Base-by-base conservation (phyloP, 2,113 vertebrate species). In the Heterotis niloticus region DNA sequence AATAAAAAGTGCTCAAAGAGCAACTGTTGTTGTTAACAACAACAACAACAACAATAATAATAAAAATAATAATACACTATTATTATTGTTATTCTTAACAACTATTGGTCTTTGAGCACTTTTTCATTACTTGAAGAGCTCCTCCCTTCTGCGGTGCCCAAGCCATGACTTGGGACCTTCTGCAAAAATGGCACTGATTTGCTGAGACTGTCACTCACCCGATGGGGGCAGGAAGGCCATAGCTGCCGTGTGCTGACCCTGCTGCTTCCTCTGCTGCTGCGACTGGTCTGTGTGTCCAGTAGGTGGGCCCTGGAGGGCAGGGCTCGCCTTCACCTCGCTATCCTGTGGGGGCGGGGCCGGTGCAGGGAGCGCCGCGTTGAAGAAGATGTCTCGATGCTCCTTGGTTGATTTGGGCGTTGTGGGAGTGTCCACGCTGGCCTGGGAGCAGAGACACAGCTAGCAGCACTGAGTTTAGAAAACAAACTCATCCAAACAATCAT, bases 381-480 rank as follows among this genome's bases (percentile, higher is more conserved):
- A 98, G 89, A 98, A 96, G 85, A 91, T 83, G 84, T 99, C 97
- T 65, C 93, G 87, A 85, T 90, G 93, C 76, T 98, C 97, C 90
- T 96, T 97, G 0, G 86, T 88, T 82, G 93, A 93, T 83, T 98
- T 99, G 29, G 96, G 97, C 11, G 97, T 99, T 76, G 91, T 94
- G 1, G 97, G 97, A 0, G 91, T 85, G 74, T 99, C 98, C 78
- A 90, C 91, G 0, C 91, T 86, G 24, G 88, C 85, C 97, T 98
- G 86, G 57, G 17, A 16, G 5, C 24, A 14, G 16, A 70, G 10
- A 70, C 16, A 28, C 28, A 44, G 68, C 5, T 0, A 68, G 16
- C 5, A 29, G 20, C 18, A 5, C 1, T 20, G 34, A 44, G 34
- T 44, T 44, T 44, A 7, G 34, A 7, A 44, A 44, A 44, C n/a